phyloP scores from a whole-genome alignment of 2,797 vertebrate genomes.

The Lycodopsis pacificus region DNA sequence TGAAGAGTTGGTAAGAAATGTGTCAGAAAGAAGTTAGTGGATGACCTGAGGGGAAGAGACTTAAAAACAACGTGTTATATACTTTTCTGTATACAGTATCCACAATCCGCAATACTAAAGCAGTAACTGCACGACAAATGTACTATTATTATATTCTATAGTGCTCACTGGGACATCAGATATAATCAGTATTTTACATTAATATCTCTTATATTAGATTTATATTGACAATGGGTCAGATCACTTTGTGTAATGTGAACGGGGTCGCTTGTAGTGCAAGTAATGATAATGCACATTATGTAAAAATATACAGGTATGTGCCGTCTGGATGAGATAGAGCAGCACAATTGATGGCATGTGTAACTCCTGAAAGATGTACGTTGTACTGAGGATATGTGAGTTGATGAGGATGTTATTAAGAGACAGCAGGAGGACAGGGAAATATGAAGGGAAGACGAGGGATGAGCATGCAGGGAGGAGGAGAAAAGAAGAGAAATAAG shows the following conservation, averaged over 20 bases:
- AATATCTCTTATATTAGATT: too few relatives aligned
- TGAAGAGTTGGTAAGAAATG: background rate
- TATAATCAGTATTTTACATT: too few relatives aligned
- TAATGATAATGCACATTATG: too few relatives aligned
- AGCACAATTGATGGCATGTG: background rate
- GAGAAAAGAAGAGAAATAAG: background rate
- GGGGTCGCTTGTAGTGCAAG: background rate
- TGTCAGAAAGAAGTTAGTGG: background rate
- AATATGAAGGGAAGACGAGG: constrained; percentile 11
- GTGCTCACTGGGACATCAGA: background rate
- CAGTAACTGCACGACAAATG: too few relatives aligned
- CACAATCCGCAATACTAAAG: too few relatives aligned
- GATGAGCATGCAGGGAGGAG: background rate
- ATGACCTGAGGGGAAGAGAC: constrained; percentile 4
- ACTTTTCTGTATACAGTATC: too few relatives aligned
- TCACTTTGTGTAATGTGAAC: background rate
- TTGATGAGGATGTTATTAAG: background rate
- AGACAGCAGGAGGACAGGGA: constrained; percentile 6
- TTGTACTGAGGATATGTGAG: background rate
- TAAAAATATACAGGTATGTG: background rate
- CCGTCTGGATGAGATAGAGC: background rate
- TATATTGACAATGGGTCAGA: background rate
- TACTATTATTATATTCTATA: too few relatives aligned
- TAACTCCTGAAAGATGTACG: background rate
- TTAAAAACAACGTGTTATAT: background rate